These are phyloP conservation scores for Penaeus vannamei DNA, from an alignment of 1,140 invertebrate species.

Conservation along the genomic window DNA sequence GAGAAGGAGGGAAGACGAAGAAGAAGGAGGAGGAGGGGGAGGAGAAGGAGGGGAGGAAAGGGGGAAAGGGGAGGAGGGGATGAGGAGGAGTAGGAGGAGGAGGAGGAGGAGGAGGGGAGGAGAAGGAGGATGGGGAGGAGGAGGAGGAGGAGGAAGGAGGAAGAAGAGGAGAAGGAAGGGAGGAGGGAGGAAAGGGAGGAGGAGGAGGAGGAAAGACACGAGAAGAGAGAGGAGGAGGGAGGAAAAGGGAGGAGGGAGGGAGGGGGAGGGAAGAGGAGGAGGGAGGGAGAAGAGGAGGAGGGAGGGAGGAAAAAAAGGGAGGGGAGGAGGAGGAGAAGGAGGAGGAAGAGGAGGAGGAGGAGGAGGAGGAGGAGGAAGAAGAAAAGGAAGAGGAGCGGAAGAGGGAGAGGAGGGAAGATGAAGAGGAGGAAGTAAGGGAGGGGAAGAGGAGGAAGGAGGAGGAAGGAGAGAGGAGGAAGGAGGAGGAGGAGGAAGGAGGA, in stretches of 20 bases:
- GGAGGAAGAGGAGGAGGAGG: not conserved
- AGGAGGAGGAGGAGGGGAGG: not conserved
- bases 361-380: not conserved
- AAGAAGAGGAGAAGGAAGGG: not conserved
- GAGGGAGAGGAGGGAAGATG: not conserved
- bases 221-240: not conserved
- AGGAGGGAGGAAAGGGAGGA: not conserved
- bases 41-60: not conserved
- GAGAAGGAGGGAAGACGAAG: not conserved
- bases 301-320: not conserved
- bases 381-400: not conserved
- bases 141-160: not conserved
- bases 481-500: not conserved
- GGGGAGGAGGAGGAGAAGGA: not conserved
- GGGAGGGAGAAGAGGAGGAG: not conserved
- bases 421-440: not conserved
- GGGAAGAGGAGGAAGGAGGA: not conserved
- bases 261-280: not conserved
- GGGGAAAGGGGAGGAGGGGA: not conserved
- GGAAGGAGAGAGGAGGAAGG: not conserved
- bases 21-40: not conserved
- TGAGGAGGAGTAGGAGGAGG: not conserved
- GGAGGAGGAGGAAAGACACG: not conserved
- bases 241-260: not conserved
- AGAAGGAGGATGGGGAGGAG: not conserved